Evolutionary conservation across 2,888 invertebrate species (phyloP).

Genomic region (Eudasyphora cyanicolor): DNA sequence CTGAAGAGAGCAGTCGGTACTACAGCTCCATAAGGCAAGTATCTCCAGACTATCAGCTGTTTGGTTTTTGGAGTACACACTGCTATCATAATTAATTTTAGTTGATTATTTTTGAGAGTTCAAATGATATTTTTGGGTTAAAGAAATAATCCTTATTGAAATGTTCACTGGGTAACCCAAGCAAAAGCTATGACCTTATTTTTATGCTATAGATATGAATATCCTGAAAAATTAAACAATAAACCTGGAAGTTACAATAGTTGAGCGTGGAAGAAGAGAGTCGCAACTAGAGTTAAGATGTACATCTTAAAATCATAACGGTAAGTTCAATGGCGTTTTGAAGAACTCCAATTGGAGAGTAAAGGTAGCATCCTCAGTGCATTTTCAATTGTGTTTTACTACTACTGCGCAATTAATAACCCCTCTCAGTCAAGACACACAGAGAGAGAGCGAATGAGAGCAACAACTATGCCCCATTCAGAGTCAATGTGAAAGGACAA

Average conservation of each 20-base stretch:
- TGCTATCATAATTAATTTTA: too few species aligned
- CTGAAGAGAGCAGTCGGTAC: too few species aligned
- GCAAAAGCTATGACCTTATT: slow-evolving; percentile 9
- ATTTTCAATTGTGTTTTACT: slow-evolving; percentile 9
- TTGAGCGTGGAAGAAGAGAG: background rate
- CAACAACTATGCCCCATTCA: slow-evolving; percentile 21
- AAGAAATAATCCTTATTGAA: too few species aligned
- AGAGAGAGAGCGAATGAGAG: slow-evolving; percentile 6
- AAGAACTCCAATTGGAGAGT: background rate
- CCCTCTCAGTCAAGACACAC: slow-evolving; percentile 17
- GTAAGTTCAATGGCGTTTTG: background rate
- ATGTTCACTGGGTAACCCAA: background rate
- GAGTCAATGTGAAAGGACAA: slow-evolving; percentile 39
- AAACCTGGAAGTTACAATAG: background rate
- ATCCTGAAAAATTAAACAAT: background rate
- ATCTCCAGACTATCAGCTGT: too few species aligned
- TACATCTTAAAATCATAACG: background rate
- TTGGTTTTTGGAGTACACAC: too few species aligned
- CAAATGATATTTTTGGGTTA: too few species aligned
- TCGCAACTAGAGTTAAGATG: background rate
- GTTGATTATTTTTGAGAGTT: too few species aligned
- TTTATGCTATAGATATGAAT: background rate
- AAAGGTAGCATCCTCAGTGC: slow-evolving; percentile 9
- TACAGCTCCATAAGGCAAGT: too few species aligned
- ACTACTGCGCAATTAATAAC: slow-evolving; percentile 44